Percentiles rank a stretch among this genome's conserved stretches.
Conservation (phyloP, 2,888 invertebrate genomes). For the Hirtodrosophila cameraria region DNA sequence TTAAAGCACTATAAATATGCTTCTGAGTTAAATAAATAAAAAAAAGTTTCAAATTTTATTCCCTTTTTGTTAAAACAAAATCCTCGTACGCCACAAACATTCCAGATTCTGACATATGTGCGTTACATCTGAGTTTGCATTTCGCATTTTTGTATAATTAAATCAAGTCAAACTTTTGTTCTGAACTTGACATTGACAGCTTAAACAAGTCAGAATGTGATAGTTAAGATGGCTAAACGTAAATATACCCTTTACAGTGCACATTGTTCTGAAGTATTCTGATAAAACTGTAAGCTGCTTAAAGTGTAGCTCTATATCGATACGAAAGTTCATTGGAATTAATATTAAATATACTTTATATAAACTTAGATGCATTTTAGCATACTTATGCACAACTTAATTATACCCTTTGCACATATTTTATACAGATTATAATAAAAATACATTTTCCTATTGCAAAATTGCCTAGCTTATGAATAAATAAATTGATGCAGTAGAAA, state of each 20-base stretch:
- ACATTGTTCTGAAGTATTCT: too few relatives aligned
- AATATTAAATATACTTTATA: not conserved
- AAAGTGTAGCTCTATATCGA: too few relatives aligned
- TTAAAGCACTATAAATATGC: too few relatives aligned
- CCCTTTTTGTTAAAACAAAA: too few relatives aligned
- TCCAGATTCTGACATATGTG: not conserved
- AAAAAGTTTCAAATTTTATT: too few relatives aligned
- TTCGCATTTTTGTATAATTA: slow-evolving; percentile 45
- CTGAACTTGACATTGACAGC: slow-evolving; percentile 54
- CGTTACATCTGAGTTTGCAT: slow-evolving; percentile 17
- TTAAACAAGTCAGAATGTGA: not conserved
- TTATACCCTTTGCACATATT: not conserved
- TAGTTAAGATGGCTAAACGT: not conserved
- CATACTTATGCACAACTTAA: too few relatives aligned
- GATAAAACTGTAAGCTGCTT: too few relatives aligned
- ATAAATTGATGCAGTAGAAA: slow-evolving; percentile 36
- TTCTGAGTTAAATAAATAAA: too few relatives aligned
- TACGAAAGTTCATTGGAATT: too few relatives aligned
- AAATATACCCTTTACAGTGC: not conserved
- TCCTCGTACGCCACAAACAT: slow-evolving; percentile 3
- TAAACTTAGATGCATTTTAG: too few relatives aligned
- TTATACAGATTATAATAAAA: slow-evolving; percentile 4
- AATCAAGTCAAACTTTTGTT: slow-evolving; percentile 51
- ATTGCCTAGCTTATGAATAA: slow-evolving; percentile 46
- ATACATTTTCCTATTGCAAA: not conserved